These are phyloP conservation scores for Drosophila erecta DNA, from an alignment of 1,140 invertebrate genomes.

Conservation along the genomic window DNA sequence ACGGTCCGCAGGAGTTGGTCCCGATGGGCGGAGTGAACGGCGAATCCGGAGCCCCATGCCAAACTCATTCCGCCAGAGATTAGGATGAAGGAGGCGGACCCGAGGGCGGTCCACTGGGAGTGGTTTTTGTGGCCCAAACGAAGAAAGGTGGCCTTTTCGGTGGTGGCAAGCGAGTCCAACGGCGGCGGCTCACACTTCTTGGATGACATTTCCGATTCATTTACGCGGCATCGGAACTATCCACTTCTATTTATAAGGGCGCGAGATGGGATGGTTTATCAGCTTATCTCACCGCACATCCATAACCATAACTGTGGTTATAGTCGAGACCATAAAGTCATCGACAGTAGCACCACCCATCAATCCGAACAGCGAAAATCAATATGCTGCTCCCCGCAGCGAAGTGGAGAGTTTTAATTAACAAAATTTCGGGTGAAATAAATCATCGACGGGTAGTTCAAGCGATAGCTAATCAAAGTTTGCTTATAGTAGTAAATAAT, in stretches of 20 bases:
- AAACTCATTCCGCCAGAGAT: conserved; percentile 76
- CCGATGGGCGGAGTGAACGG: conserved; percentile 34
- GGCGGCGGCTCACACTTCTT: conserved; percentile 46
- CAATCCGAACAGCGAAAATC: conserved; percentile 36
- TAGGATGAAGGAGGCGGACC: conserved; percentile 63
- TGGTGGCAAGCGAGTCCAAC: conserved; percentile 24
- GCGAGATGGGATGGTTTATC: conserved; percentile 11
- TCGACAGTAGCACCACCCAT: conserved; percentile 35
- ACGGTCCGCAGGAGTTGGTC: conserved; percentile 34
- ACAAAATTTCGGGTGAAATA: conserved; percentile 26
- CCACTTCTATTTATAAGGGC: conserved; percentile 43
- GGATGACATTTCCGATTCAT: conserved; percentile 50
- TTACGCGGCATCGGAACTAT: conserved; percentile 18
- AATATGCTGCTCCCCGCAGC: conserved; percentile 32
- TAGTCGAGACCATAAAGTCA: conserved; percentile 40
- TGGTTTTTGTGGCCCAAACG: conserved; percentile 56
- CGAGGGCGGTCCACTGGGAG: conserved; percentile 67
- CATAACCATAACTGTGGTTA: conserved; percentile 19
- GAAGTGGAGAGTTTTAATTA: conserved; percentile 49
- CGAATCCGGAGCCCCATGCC: conserved; percentile 73
- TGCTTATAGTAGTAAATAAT: background rate
- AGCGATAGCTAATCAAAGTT: conserved; percentile 36
- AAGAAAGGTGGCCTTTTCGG: conserved; percentile 35
- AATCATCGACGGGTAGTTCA: conserved; percentile 23
- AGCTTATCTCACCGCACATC: conserved; percentile 38